Conservation (phyloP, 2,888 invertebrate genomes). For the Tryphoninae sp. region DNA sequence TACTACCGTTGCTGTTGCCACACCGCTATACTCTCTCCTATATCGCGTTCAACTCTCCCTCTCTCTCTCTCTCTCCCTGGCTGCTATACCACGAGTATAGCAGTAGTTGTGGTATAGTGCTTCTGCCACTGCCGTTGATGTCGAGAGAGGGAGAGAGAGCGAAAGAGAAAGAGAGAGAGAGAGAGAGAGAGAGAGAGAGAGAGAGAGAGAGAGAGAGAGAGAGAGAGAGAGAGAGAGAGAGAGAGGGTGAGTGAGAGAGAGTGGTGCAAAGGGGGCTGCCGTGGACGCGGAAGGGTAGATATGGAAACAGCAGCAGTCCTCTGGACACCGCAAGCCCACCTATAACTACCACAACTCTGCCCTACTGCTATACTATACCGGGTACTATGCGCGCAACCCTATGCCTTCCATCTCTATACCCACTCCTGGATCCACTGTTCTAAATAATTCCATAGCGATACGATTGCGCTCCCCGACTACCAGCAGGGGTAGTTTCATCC, state of each 20-base stretch:
- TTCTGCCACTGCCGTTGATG: slow-evolving; percentile 61
- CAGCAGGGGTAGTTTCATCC: slow-evolving; percentile 60
- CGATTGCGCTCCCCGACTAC: slow-evolving; percentile 78
- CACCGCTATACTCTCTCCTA: slow-evolving; percentile 52
- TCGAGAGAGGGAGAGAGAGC: slow-evolving; percentile 1
- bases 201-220: neutral
- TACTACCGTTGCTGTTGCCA: slow-evolving; percentile 61
- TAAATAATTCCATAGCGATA: slow-evolving; percentile 80
- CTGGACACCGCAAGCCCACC: slow-evolving; percentile 79
- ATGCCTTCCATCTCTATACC: slow-evolving; percentile 42
- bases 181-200: too few relatives aligned
- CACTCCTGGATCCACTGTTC: slow-evolving; percentile 75
- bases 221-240: slow-evolving; percentile 9
- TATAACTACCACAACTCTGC: slow-evolving; percentile 72
- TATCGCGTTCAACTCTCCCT: neutral
- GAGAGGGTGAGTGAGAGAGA: neutral
- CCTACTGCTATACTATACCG: slow-evolving; percentile 50
- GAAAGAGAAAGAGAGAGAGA: slow-evolving; percentile 6
- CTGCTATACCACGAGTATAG: slow-evolving; percentile 51
- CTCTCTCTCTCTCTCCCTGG: neutral
- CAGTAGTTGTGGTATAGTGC: slow-evolving; percentile 60
- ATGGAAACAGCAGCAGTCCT: slow-evolving; percentile 69
- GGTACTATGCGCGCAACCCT: slow-evolving; percentile 47
- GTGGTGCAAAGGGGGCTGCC: slow-evolving; percentile 67
- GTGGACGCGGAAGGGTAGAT: slow-evolving; percentile 74